Base-by-base conservation (phyloP, 2,888 invertebrate species). In the Horisme vitalbata region DNA sequence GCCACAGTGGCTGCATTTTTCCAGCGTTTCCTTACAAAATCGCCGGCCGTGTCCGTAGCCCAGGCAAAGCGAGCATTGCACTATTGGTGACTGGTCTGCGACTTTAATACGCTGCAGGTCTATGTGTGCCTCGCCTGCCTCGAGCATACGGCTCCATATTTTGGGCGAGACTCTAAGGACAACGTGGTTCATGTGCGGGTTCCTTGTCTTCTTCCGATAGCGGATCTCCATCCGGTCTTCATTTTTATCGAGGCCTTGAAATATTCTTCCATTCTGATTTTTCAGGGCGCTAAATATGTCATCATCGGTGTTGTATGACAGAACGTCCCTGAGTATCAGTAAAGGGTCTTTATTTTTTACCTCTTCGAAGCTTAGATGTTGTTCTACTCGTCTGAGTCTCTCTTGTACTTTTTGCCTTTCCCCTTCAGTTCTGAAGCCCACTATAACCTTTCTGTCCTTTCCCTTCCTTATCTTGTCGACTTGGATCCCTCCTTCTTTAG, bases 1-100 rank as follows among this genome's bases (percentile, higher is more conserved):
- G 3, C 26, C 26, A 10, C 26, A 26, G 10, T 26, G 26, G 11
- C 26, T 10, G 10, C 44, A 44, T 11, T 18, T 26, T 2, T 23
- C 24, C 0, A 35, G 0, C 1, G 30, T 24, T n/a, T 43, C 43
- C 4, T 8, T 15, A 5, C 43, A 43, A 23, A 35, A 30, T 3
- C 36, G 44, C 8, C 30, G 20, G 10, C 43, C 43, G 4, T 43
- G 43, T 1, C 43, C 43, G 9, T 43, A 43, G 1, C 43, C 43
- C 1, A 41, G 27, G 8, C 34, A 35, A 8, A 18, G 18, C 2
- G 44, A 34, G 15, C 38, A 38, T n/a, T 37, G 13, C 3, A 28
- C 28, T 1, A 28, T 12, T 13, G 12, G 28, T 3, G 28, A 28
- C 1, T 13, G 13, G n/a, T 28, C 13, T 4, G 15, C 15, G 3